Base-by-base conservation (phyloP, 1,140 invertebrate species). In the Sinella curviseta region DNA sequence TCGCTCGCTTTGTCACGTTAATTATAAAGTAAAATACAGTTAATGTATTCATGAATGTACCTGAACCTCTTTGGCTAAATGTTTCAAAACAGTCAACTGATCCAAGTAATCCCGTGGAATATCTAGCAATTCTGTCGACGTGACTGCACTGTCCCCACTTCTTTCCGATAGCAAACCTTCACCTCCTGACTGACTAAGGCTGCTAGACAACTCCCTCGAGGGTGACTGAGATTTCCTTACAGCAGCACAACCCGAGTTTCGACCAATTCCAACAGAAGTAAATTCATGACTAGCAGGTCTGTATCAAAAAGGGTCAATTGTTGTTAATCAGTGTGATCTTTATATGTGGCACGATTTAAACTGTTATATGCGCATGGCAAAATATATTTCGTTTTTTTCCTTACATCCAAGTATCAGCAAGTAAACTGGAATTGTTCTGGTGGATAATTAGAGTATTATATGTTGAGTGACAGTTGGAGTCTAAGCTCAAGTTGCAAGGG, bases 21-120 rank as follows among this genome's bases (percentile, higher is more conserved):
- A 8, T 60, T 60, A 28, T 28, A 16, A 28, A 60, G 16, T 16
- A 26, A 70, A 70, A n/a, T n/a, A n/a, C n/a, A n/a, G n/a, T n/a
- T n/a, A n/a, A n/a, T n/a, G n/a, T n/a, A n/a, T n/a, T n/a, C n/a
- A n/a, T n/a, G n/a, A n/a, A 48, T 48, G 20, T 79, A 83, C 84
- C 77, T 81, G 83, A 36, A 84, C 82, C 80, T 94, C 93, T 87
- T 94, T 94, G 0, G 93, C 93, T 76, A 95, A 88, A 87, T 95
- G 94, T 87, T 95, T 95, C 81, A 95, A 86, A n/a, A 95, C 93
- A 85, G 90, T 90, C 28, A 93, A 94, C 83, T 95, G 93, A 86
- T 91, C 93, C 1, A 95, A 88, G 85, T 94, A 95, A 87, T 95
- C 93, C 85, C 94, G 92, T 24, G 94, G 93, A 85, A 95, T 95